These are phyloP conservation scores for Sepioteuthis lessoniana DNA, from an alignment of 2,888 invertebrate genomes.

Conservation along the genomic window DNA sequence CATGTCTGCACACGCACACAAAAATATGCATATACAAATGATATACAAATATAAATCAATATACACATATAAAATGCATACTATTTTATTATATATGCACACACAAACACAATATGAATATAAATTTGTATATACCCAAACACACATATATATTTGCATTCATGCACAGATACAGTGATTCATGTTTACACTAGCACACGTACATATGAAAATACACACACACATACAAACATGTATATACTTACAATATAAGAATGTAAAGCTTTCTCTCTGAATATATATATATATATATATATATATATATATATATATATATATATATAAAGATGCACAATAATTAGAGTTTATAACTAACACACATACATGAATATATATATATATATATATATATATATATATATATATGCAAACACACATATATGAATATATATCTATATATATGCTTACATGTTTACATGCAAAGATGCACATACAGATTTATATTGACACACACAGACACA, in stretches of 20 bases:
- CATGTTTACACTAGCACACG: not conserved
- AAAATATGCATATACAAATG: not conserved
- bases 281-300: conserved; percentile 41
- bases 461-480: not conserved
- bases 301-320: conserved; percentile 41
- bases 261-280: not conserved
- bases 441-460: not conserved
- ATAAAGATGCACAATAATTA: too few relatives aligned
- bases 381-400: not conserved
- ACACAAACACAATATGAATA: too few relatives aligned
- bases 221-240: conserved; percentile 35
- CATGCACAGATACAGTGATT: not conserved
- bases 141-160: too few relatives aligned
- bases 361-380: not conserved
- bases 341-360: too few relatives aligned
- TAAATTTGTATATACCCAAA: too few relatives aligned
- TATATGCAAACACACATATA: not conserved
- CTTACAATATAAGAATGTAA: not conserved
- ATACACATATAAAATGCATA: too few relatives aligned
- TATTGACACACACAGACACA: not conserved
- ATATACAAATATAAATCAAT: not conserved
- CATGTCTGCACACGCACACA: too few relatives aligned
- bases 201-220: not conserved
- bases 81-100: too few relatives aligned
- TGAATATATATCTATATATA: not conserved